Base-by-base conservation (phyloP, 1,140 invertebrate species). In the Proctacanthus coquilletti region DNA sequence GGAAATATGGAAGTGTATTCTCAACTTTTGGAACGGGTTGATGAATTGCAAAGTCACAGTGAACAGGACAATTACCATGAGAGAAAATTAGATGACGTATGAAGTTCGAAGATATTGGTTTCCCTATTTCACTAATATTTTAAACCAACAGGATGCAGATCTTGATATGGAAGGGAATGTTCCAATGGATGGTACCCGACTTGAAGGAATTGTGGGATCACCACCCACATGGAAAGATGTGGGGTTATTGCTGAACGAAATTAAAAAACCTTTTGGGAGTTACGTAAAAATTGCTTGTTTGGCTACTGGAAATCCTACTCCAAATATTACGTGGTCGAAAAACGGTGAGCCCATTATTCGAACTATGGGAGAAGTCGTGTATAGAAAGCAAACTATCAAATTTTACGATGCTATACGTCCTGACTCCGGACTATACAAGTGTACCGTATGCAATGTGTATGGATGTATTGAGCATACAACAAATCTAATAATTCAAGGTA, bases 341-440 rank as follows among this genome's bases (percentile, higher is more conserved):
- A 72, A 84, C 56, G 72, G 71, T 20, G 61, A 67, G 18, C 70
- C 74, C 1, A 63, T 63, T 38, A 59, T 59, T 10, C 60, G 80
- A 13, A 61, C 62, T 5, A 61, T 77, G 9, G 78, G 77, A n/a
- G 57, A 63, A 5, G 62, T 74, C 13, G 57, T 66, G 5, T 65
- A 64, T 40, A 56, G 54, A 2, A 75, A 74, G 45, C 80, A 77
- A 74, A 68, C 66, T 0, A 60, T 84, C 18, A 64, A 64, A 4
- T 46, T 84, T 25, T 77, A 83, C 46, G 78, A 84, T 52, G 53
- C 80, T 2, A 71, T 77, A 0, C 70, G 72, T 8, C 60, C 69
- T 11, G 85, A 89, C 47, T 71, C 69, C 36, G 85, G 84, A 21
- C 80, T 84, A 48, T 91, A 89, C 54, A 87, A 79, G 0, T 91